Percentiles rank a stretch among this genome's conserved stretches.
Conservation (phyloP, 2,888 invertebrate genomes). For the Aradus depressus region DNA sequence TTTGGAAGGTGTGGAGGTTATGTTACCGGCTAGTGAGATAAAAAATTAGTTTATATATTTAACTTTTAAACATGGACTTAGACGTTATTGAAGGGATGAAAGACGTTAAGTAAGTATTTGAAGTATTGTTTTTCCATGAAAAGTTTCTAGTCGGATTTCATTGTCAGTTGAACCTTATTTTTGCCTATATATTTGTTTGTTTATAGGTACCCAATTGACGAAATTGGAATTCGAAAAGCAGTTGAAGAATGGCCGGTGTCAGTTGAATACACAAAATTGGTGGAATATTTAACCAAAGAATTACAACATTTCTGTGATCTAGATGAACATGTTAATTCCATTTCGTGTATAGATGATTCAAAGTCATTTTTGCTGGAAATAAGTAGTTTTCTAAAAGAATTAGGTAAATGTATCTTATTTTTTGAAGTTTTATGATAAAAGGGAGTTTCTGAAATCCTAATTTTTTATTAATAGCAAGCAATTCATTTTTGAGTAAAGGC, state of each 20-base stretch:
- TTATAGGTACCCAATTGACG: constrained; percentile 52
- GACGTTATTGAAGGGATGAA: constrained; percentile 21
- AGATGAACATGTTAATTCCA: constrained; percentile 70
- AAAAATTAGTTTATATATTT: too few relatives aligned
- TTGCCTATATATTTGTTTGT: not conserved
- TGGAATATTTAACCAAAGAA: constrained; percentile 69
- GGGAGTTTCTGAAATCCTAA: too few relatives aligned
- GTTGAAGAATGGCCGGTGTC: constrained; percentile 58
- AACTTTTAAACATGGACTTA: too few relatives aligned
- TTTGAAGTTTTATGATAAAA: too few relatives aligned
- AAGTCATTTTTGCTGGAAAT: constrained; percentile 73
- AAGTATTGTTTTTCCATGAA: not conserved
- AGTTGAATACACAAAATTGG: constrained; percentile 58
- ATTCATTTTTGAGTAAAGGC: too few relatives aligned
- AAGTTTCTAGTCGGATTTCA: too few relatives aligned
- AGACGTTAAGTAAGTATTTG: constrained; percentile 21
- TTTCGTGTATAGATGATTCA: constrained; percentile 59
- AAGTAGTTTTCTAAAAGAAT: constrained; percentile 75
- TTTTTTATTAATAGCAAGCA: too few relatives aligned
- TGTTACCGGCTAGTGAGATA: too few relatives aligned
- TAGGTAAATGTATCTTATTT: constrained; percentile 48
- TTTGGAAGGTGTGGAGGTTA: too few relatives aligned
- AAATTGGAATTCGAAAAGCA: constrained; percentile 48
- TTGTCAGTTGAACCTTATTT: not conserved
- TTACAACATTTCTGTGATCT: constrained; percentile 57